Conservation (phyloP, 2,797 vertebrate species). For the Momotus momota region DNA sequence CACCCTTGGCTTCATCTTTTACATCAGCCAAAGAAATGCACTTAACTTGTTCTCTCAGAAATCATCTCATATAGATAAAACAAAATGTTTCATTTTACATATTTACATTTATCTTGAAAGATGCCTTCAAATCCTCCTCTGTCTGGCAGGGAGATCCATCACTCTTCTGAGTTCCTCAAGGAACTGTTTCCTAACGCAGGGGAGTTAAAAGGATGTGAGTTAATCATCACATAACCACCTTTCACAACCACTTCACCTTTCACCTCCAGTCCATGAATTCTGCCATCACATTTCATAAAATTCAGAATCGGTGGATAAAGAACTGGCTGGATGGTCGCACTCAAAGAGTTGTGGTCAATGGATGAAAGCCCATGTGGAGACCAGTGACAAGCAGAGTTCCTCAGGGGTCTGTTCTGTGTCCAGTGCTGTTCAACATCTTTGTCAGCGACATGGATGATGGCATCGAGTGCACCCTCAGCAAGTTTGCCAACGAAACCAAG, state of each 20-base stretch:
- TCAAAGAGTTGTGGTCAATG: too few relatives aligned
- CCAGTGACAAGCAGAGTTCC: too few relatives aligned
- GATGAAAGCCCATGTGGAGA: too few relatives aligned
- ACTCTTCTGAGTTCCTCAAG: background rate
- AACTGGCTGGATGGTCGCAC: too few relatives aligned
- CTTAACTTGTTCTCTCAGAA: background rate
- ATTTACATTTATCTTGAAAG: background rate
- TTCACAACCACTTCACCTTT: background rate
- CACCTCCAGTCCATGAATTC: background rate
- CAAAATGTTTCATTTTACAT: background rate
- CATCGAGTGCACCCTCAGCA: too few relatives aligned
- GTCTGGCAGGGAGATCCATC: background rate
- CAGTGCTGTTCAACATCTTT: too few relatives aligned
- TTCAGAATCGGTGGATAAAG: too few relatives aligned
- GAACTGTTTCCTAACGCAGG: background rate
- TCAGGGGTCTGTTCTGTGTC: too few relatives aligned
- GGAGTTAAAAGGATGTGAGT: background rate
- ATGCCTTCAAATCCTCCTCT: background rate
- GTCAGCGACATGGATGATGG: too few relatives aligned
- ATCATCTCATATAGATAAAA: background rate
- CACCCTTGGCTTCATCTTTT: background rate
- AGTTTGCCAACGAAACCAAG: too few relatives aligned
- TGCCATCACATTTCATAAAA: background rate
- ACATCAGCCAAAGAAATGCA: background rate
- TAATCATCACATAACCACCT: background rate